Conservation (phyloP, 1,140 invertebrate genomes). For the Linepithema humile region DNA sequence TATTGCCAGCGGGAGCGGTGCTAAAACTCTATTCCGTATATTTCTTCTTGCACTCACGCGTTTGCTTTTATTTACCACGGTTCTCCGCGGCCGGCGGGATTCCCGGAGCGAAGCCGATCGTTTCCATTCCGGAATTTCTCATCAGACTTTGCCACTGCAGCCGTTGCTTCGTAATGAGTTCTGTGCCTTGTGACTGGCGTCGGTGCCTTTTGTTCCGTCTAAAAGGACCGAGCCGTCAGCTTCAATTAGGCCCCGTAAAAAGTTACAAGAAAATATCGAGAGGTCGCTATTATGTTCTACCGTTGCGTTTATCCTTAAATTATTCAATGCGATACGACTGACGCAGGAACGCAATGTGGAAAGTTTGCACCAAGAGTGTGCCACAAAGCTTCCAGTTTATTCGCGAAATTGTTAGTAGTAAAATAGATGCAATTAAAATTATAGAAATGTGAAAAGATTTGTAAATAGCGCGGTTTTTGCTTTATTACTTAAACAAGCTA, state of each 20-base stretch:
- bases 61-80: constrained; percentile 48
- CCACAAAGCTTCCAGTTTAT: not conserved
- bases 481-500: not conserved
- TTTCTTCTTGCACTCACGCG: constrained; percentile 35
- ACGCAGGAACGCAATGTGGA: not conserved
- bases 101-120: constrained; percentile 53
- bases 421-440: constrained; percentile 5
- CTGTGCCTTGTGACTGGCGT: constrained; percentile 45
- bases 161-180: constrained; percentile 61
- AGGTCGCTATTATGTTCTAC: not conserved
- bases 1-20: constrained; percentile 9
- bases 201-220: constrained; percentile 50
- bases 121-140: constrained; percentile 68
- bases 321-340: constrained; percentile 20
- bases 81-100: not conserved
- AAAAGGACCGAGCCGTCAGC: constrained; percentile 54
- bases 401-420: not conserved
- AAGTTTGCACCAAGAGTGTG: not conserved
- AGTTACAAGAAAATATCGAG: constrained; percentile 50
- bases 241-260: constrained; percentile 62
- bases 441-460: constrained; percentile 8
- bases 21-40: constrained; percentile 21
- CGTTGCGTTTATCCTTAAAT: constrained; percentile 12
- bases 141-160: constrained; percentile 48
- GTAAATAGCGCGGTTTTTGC: not conserved